Conservation (phyloP, 1,140 invertebrate genomes). For the Rhopalosiphum maidis region DNA sequence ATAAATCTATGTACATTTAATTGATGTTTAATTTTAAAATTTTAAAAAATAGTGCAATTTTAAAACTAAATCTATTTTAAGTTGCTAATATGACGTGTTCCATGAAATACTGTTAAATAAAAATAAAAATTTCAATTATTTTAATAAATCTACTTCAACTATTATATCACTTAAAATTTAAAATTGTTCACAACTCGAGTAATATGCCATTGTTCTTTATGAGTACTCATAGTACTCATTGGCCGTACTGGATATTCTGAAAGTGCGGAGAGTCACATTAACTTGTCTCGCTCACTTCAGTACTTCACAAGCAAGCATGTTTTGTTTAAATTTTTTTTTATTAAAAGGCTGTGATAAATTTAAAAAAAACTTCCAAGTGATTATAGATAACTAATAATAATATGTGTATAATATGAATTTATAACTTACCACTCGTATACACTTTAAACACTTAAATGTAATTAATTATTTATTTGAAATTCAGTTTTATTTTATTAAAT, state of each 20-base stretch:
- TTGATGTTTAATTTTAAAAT: background rate
- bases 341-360: background rate
- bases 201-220: background rate
- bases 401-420: background rate
- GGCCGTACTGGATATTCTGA: background rate
- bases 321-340: background rate
- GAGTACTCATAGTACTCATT: background rate
- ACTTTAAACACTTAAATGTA: background rate
- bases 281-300: background rate
- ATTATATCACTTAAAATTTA: background rate
- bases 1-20: background rate
- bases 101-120: background rate
- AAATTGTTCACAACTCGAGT: background rate
- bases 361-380: background rate
- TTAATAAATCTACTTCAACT: background rate
- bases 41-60: background rate
- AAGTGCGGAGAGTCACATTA: background rate
- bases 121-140: background rate
- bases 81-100: background rate
- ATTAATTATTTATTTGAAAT: background rate
- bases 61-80: background rate
- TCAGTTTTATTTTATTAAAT: background rate
- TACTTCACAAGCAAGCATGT: background rate
- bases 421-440: background rate
- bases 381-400: background rate